These are phyloP conservation scores for Mythimna ferrago DNA, from an alignment of 2,888 invertebrate genomes.

Conservation along the genomic window DNA sequence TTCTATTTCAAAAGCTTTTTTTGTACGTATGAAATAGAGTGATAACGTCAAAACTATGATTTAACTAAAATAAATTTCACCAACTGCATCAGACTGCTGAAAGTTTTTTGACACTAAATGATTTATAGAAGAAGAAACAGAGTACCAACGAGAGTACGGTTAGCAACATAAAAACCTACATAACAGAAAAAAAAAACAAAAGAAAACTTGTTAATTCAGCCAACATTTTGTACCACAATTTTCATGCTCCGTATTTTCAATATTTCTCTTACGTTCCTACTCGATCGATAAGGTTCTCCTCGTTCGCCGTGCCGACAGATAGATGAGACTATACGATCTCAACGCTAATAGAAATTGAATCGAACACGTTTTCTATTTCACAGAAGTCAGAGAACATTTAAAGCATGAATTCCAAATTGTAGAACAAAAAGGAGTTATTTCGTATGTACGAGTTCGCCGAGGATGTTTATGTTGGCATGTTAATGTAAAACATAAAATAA, in stretches of 20 bases:
- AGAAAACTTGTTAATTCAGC: neutral
- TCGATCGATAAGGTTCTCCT: conserved; percentile 20
- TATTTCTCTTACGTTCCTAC: neutral
- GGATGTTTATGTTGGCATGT: neutral
- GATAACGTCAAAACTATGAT: no score
- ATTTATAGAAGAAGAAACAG: neutral
- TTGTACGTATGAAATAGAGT: no score
- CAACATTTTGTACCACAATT: conserved; percentile 6
- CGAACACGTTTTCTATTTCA: neutral
- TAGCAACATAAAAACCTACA: neutral
- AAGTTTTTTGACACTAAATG: no score
- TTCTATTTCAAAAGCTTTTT: no score
- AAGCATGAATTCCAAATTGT: conserved; percentile 12
- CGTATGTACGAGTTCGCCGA: neutral
- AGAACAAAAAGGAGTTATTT: conserved; percentile 1
- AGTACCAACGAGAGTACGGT: neutral
- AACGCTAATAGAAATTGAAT: conserved; percentile 10
- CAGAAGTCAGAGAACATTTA: neutral
- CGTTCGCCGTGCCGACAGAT: conserved; percentile 3
- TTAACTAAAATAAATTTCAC: no score
- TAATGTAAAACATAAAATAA: conserved; percentile 40
- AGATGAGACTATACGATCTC: conserved; percentile 10
- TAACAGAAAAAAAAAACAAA: neutral
- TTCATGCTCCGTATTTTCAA: conserved; percentile 1
- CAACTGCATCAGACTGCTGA: no score